Evolutionary conservation across 2,113 vertebrate species (phyloP).

Genomic region (Amblyornis subalaris): DNA sequence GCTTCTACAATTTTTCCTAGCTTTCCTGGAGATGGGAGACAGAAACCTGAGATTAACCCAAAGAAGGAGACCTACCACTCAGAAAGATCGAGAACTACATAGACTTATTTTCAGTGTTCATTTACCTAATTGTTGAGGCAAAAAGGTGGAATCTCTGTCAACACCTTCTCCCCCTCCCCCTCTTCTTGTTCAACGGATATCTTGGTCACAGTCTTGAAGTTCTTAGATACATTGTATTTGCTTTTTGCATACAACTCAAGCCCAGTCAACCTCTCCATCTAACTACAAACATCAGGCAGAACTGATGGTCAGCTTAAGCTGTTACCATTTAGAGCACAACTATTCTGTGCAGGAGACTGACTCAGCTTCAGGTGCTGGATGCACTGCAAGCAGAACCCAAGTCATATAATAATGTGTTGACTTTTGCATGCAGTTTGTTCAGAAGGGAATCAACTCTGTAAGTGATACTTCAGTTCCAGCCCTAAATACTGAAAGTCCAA

Average conservation of each 20-base stretch:
- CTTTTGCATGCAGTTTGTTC: conserved; percentile 51
- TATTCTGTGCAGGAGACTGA: not conserved
- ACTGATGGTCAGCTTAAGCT: conserved; percentile 31
- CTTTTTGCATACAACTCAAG: not conserved
- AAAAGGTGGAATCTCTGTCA: not conserved
- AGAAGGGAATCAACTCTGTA: not conserved
- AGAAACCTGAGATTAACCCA: not conserved
- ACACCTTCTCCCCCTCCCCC: not conserved
- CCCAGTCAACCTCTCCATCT: not conserved
- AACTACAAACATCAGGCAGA: not conserved
- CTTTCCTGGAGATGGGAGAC: not conserved
- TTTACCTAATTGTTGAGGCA: not conserved
- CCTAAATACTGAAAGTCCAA: not conserved
- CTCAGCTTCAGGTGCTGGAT: not conserved
- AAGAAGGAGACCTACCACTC: not conserved
- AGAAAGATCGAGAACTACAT: not conserved
- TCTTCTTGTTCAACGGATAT: not conserved
- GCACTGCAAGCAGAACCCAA: conserved; percentile 31
- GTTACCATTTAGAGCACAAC: conserved; percentile 9
- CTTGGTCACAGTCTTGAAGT: not conserved
- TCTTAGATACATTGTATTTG: not conserved
- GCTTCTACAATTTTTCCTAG: not conserved
- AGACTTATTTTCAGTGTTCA: not conserved
- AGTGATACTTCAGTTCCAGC: not conserved
- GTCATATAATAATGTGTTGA: conserved; percentile 27